These are phyloP conservation scores for Triplophysa bombifrons DNA, from an alignment of 2,797 vertebrate genomes.

Conservation along the genomic window DNA sequence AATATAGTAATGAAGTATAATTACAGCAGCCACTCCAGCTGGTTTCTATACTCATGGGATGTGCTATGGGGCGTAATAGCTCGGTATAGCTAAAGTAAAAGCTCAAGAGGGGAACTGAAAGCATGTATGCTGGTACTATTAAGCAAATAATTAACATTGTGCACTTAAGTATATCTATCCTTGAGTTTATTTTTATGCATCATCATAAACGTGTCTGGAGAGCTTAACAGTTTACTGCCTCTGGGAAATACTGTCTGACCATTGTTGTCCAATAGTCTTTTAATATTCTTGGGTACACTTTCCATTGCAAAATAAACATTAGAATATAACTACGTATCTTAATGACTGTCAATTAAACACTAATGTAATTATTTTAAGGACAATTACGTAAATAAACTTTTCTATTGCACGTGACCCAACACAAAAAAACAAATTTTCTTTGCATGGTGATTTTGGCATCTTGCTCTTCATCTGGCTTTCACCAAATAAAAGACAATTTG, in stretches of 20 bases:
- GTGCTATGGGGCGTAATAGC: neutral
- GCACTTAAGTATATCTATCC: neutral
- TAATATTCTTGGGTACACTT: neutral
- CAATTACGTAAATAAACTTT: neutral
- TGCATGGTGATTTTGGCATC: neutral
- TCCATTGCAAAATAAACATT: neutral
- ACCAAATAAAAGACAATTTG: neutral
- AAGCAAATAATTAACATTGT: neutral
- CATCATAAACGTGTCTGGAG: neutral
- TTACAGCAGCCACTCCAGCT: neutral
- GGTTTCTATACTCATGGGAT: neutral
- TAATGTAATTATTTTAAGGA: neutral
- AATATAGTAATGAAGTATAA: conserved; percentile 10
- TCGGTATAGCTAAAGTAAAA: neutral
- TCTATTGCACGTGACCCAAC: too few relatives aligned
- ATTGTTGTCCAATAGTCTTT: neutral
- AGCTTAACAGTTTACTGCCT: neutral
- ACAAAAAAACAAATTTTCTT: too few relatives aligned
- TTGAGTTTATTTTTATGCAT: neutral
- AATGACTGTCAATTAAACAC: neutral
- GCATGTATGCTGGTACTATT: neutral
- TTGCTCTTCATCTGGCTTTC: neutral
- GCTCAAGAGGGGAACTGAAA: neutral
- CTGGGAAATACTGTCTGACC: neutral
- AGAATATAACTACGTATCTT: neutral